phyloP scores from a whole-genome alignment of 2,797 vertebrate species.

The Sebastes kiyomatsui region DNA sequence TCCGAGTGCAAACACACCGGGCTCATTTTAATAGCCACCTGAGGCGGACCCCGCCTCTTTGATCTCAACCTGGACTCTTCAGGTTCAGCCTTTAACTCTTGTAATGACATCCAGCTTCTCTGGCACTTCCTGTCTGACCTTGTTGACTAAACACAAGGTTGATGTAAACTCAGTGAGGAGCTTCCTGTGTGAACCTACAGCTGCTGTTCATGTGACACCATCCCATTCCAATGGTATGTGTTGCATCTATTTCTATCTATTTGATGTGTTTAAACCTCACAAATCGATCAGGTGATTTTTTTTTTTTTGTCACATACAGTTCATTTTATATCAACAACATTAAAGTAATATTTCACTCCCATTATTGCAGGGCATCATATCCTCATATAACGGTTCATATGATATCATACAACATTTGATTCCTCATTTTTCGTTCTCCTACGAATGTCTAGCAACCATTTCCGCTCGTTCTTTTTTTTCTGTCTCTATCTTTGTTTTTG shows the following conservation, averaged over 20 bases:
- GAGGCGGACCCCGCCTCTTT: conserved; percentile 33
- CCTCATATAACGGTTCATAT: no score
- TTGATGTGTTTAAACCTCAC: not conserved
- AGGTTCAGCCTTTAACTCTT: conserved; percentile 10
- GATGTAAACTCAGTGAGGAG: not conserved
- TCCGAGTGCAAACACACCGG: conserved; percentile 28
- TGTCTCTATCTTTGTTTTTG: no score
- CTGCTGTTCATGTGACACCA: not conserved
- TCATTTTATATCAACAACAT: no score
- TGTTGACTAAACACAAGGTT: conserved; percentile 19
- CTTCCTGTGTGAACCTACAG: not conserved
- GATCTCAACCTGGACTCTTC: conserved; percentile 30
- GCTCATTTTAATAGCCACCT: conserved; percentile 53
- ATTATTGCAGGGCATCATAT: no score
- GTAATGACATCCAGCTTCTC: conserved; percentile 14
- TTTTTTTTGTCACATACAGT: no score
- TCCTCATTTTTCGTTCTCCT: no score
- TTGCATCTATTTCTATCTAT: not conserved
- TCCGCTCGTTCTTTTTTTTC: no score
- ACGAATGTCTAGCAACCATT: no score
- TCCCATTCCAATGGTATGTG: not conserved
- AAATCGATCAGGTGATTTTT: no score
- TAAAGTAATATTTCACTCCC: no score
- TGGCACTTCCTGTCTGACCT: conserved; percentile 19
- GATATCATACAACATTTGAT: no score